Conservation (phyloP, 2,797 vertebrate species). For the Phaenicophaeus curvirostris region DNA sequence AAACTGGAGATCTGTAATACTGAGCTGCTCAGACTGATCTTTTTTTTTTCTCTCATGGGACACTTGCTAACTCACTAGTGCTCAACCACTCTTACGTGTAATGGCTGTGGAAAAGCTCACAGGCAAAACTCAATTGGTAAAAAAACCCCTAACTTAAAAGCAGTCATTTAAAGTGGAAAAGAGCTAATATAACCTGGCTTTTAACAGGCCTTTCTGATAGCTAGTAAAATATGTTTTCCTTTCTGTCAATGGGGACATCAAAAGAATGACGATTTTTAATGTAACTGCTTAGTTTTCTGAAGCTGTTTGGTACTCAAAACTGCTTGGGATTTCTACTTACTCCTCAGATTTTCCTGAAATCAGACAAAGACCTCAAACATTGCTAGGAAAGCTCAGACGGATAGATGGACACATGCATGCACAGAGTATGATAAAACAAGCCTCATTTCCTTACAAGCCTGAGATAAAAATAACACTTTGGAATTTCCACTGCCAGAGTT, state of each 20-base stretch:
- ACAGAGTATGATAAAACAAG: conserved; percentile 40
- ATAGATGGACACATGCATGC: not conserved
- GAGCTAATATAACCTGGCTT: not conserved
- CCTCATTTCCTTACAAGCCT: conserved; percentile 57
- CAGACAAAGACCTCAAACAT: conserved; percentile 10
- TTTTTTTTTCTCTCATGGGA: not conserved
- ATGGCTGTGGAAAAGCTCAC: not conserved
- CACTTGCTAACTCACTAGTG: not conserved
- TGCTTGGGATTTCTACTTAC: not conserved
- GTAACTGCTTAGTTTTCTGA: not conserved
- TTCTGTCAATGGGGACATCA: not conserved
- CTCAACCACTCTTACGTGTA: not conserved
- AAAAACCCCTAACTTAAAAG: conserved; percentile 1
- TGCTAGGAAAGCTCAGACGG: not conserved
- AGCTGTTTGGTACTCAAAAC: not conserved
- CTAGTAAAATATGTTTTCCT: not conserved
- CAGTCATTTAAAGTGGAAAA: not conserved
- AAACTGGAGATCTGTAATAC: too few relatives aligned
- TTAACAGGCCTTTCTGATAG: not conserved
- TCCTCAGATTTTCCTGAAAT: conserved; percentile 7
- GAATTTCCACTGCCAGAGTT: conserved; percentile 37
- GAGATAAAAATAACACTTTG: conserved; percentile 64
- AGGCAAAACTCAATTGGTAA: not conserved
- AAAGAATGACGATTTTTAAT: not conserved
- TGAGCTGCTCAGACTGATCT: not conserved